Conservation (phyloP, 2,113 vertebrate species). For the Oncorhynchus keta region DNA sequence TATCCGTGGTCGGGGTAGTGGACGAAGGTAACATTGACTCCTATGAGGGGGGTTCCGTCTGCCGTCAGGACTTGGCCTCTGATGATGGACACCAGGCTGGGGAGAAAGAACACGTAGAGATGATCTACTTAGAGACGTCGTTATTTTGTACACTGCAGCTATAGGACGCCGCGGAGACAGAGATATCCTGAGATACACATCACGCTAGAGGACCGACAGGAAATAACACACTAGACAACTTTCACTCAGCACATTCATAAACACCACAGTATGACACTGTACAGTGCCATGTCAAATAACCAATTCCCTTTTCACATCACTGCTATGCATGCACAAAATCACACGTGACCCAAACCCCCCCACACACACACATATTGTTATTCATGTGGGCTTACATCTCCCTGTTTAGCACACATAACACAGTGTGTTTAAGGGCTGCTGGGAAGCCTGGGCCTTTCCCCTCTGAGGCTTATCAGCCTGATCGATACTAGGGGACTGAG, state of each 20-base stretch:
- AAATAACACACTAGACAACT: conserved; percentile 10
- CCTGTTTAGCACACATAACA: neutral
- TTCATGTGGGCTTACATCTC: neutral
- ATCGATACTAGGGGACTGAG: conserved; percentile 6
- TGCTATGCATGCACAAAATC: neutral
- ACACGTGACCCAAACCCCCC: conserved; percentile 8
- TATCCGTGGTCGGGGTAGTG: conserved; percentile 93
- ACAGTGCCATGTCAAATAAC: neutral
- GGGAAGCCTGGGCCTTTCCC: neutral
- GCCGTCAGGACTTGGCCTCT: conserved; percentile 95
- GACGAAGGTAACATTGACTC: conserved; percentile 95
- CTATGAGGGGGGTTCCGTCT: conserved; percentile 94
- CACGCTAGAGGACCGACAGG: conserved; percentile 4
- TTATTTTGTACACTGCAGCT: no score
- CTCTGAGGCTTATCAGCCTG: neutral
- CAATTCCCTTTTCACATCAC: neutral
- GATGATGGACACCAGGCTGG: conserved; percentile 91
- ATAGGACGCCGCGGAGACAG: neutral
- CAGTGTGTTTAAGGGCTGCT: neutral
- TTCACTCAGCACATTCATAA: conserved; percentile 18
- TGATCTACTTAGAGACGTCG: no score
- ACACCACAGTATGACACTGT: neutral
- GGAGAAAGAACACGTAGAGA: neutral
- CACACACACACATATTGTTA: conserved; percentile 18
- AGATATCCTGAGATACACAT: conserved; percentile 1